Evolutionary conservation across 1,140 invertebrate species (phyloP), one percentile per base, ranked within the genome.

Genomic region (Theocolax elegans): DNA sequence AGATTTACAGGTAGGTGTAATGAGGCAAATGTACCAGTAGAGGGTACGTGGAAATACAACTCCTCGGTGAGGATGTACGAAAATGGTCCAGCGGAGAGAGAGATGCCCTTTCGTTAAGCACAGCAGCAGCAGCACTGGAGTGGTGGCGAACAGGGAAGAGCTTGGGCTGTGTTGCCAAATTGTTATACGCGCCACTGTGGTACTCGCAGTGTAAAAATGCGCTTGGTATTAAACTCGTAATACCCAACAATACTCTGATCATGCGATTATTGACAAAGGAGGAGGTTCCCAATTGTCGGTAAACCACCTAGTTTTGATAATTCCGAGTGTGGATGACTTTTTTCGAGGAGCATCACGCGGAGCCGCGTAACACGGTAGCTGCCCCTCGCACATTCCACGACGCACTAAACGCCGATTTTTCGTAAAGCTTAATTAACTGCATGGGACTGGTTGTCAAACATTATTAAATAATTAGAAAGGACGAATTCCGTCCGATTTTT

Each of bases 281-380:
- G 31, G 4, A 35, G 10, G 31, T 35, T 35, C 10, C 31, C 31
- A 35, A 35, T 35, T 35, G 31, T 35, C 10, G n/a, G n/a, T n/a
- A n/a, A n/a, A n/a, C n/a, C n/a, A n/a, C n/a, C n/a, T n/a, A n/a
- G n/a, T n/a, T n/a, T n/a, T n/a, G n/a, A n/a, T n/a, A n/a, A 6
- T 35, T 35, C 10, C 31, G 31, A 35, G 31, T 35, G 4, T 10
- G 10, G 56, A 54, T 40, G 31, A 64, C 67, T 78, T 81, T 80
- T 82, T 67, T 0, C 69, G 38, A 72, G 76, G 76, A 79, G 82
- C 83, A 86, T 84, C 80, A 80, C 79, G 80, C 79, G 76, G 84
- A 85, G 83, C 83, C 79, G 84, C 84, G 84, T 85, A 86, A 86
- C 80, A 84, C 84, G 80, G 84, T 86, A 85, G 84, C 84, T 79